These are phyloP conservation scores for Phengaris arion DNA, from an alignment of 2,888 invertebrate species.

Conservation along the genomic window DNA sequence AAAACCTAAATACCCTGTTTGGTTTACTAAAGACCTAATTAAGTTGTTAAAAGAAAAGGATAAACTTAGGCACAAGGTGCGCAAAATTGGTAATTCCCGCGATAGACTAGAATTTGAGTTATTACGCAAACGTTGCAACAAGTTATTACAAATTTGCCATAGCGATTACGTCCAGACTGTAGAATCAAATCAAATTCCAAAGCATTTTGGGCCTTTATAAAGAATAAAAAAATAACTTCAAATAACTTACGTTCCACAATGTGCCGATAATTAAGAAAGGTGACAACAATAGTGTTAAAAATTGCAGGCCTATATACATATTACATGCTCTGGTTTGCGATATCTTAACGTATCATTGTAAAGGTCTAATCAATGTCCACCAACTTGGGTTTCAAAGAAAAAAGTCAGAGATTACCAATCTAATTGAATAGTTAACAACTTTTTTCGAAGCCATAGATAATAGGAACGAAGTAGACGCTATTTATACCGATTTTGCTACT, in stretches of 20 bases:
- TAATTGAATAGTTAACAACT: not conserved
- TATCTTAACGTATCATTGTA: not conserved
- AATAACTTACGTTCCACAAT: not conserved
- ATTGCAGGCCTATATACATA: not conserved
- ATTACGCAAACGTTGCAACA: too few species aligned
- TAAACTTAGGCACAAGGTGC: too few species aligned
- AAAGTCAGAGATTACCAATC: slow-evolving; percentile 12
- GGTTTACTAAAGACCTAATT: too few species aligned
- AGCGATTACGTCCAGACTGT: too few species aligned
- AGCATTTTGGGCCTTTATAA: slow-evolving; percentile 2
- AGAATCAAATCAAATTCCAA: not conserved
- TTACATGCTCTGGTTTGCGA: not conserved
- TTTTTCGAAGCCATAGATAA: slow-evolving; percentile 4
- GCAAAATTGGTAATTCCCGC: too few species aligned
- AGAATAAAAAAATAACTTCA: not conserved
- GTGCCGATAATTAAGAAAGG: not conserved
- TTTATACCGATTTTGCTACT: slow-evolving; percentile 31
- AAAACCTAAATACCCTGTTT: too few species aligned
- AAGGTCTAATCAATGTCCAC: too few species aligned
- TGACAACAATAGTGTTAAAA: not conserved
- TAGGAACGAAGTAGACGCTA: slow-evolving; percentile 22
- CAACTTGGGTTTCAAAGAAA: slow-evolving; percentile 19
- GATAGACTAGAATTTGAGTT: too few species aligned
- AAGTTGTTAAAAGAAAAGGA: too few species aligned
- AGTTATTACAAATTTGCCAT: too few species aligned